Conservation (phyloP, 2,888 invertebrate genomes). For the Anthophora plumipes region DNA sequence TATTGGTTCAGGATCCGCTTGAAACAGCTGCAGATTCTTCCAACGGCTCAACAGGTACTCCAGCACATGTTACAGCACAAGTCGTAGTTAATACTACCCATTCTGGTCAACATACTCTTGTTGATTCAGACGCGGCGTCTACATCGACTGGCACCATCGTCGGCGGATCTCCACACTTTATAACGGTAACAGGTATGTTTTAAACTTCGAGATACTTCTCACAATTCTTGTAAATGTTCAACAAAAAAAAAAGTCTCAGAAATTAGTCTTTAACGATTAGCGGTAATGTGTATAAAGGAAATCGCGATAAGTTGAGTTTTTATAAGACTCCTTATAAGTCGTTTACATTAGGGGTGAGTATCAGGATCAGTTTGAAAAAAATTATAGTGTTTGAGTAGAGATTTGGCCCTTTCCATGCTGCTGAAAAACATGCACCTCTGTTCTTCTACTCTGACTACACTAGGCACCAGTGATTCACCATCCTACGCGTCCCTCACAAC, state of each 20-base stretch:
- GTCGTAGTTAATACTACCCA: slow-evolving; percentile 84
- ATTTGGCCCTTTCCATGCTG: slow-evolving; percentile 78
- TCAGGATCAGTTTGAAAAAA: slow-evolving; percentile 70
- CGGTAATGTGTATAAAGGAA: neutral
- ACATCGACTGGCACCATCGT: slow-evolving; percentile 84
- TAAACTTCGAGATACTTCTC: neutral
- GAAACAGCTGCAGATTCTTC: slow-evolving; percentile 87
- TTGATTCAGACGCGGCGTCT: slow-evolving; percentile 85
- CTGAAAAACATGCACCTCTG: slow-evolving; percentile 78
- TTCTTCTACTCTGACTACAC: slow-evolving; percentile 78
- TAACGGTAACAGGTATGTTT: slow-evolving; percentile 89
- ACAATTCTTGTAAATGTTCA: neutral
- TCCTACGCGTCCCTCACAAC: slow-evolving; percentile 86
- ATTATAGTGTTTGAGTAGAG: slow-evolving; percentile 76
- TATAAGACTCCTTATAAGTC: slow-evolving; percentile 34
- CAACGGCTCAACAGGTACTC: slow-evolving; percentile 86
- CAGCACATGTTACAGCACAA: slow-evolving; percentile 84
- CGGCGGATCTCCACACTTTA: slow-evolving; percentile 87
- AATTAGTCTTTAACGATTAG: slow-evolving; percentile 8
- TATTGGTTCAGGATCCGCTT: slow-evolving; percentile 84
- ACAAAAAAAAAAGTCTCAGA: neutral
- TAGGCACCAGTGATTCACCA: slow-evolving; percentile 84
- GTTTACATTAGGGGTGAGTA: slow-evolving; percentile 61
- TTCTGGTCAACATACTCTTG: slow-evolving; percentile 85
- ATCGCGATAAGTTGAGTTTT: slow-evolving; percentile 31